These are phyloP conservation scores for Strix aluco DNA, from an alignment of 2,113 vertebrate species.

Conservation along the genomic window DNA sequence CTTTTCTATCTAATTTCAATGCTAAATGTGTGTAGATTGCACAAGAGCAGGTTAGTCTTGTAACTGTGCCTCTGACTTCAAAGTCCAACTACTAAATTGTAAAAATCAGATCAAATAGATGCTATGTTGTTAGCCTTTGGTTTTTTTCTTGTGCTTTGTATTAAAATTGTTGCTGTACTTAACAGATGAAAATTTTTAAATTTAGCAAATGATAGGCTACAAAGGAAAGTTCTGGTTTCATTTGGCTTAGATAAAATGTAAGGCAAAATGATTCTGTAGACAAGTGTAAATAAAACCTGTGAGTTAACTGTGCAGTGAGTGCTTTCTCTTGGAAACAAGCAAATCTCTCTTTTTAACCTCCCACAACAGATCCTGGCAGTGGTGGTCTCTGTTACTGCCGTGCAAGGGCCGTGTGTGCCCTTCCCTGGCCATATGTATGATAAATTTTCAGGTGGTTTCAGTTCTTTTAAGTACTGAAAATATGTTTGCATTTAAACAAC, in stretches of 20 bases:
- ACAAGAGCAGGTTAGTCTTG: slow-evolving; percentile 77
- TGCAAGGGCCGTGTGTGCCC: neutral
- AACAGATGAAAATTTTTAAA: slow-evolving; percentile 67
- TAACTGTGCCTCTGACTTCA: slow-evolving; percentile 78
- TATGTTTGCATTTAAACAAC: neutral
- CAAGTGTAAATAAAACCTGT: slow-evolving; percentile 84
- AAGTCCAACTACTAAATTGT: slow-evolving; percentile 72
- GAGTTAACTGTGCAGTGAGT: slow-evolving; percentile 61
- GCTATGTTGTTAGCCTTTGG: slow-evolving; percentile 69
- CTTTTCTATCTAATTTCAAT: slow-evolving; percentile 63
- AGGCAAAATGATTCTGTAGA: slow-evolving; percentile 76
- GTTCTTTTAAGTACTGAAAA: neutral
- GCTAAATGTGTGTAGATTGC: slow-evolving; percentile 74
- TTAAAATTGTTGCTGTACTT: slow-evolving; percentile 75
- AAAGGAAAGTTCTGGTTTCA: slow-evolving; percentile 62
- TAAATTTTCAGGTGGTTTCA: fast-evolving
- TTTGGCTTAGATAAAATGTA: slow-evolving; percentile 75
- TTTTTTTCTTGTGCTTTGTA: slow-evolving; percentile 76
- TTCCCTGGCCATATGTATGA: fast-evolving
- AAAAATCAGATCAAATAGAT: slow-evolving; percentile 64
- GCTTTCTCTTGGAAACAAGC: slow-evolving; percentile 48
- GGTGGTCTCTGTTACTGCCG: neutral
- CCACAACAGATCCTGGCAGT: too few relatives aligned
- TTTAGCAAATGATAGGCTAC: slow-evolving; percentile 62
- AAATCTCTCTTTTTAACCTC: neutral